These are phyloP conservation scores for Myiopsitta monachus DNA, from an alignment of 2,113 vertebrate species.

Conservation along the genomic window DNA sequence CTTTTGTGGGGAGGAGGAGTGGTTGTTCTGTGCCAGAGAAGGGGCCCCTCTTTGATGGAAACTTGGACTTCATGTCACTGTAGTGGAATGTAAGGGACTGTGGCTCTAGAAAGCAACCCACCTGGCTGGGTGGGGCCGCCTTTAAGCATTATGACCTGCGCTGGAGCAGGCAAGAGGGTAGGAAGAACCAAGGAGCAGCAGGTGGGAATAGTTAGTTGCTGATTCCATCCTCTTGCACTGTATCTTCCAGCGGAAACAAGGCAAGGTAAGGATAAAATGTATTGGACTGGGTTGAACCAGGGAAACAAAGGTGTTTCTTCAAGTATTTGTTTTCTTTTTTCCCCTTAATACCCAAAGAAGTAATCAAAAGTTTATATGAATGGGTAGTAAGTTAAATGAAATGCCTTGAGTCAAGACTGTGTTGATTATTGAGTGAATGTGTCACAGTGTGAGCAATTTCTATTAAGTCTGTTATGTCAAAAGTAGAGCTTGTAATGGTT, in stretches of 20 bases:
- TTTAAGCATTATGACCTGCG: fast-evolving
- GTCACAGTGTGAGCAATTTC: background rate
- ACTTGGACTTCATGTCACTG: fast-evolving
- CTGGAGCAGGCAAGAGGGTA: background rate
- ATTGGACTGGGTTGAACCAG: background rate
- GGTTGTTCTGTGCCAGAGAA: fast-evolving
- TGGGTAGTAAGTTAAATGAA: background rate
- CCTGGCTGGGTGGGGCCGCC: fast-evolving
- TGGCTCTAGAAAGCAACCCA: fast-evolving
- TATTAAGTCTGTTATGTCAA: background rate
- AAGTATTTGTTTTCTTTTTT: background rate
- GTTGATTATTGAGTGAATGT: too few species aligned
- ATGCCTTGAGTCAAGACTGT: too few species aligned
- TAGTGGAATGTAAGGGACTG: background rate
- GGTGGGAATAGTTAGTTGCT: background rate
- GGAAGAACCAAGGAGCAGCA: background rate
- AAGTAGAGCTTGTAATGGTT: background rate
- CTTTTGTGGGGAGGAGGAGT: fast-evolving
- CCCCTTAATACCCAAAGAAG: background rate
- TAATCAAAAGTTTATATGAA: background rate
- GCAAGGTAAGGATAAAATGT: background rate
- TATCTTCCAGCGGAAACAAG: background rate
- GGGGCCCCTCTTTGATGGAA: fast-evolving
- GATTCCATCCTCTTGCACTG: background rate
- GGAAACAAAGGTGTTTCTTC: background rate